These are phyloP conservation scores for Leptosomus discolor DNA, from an alignment of 2,113 vertebrate genomes.

Conservation along the genomic window DNA sequence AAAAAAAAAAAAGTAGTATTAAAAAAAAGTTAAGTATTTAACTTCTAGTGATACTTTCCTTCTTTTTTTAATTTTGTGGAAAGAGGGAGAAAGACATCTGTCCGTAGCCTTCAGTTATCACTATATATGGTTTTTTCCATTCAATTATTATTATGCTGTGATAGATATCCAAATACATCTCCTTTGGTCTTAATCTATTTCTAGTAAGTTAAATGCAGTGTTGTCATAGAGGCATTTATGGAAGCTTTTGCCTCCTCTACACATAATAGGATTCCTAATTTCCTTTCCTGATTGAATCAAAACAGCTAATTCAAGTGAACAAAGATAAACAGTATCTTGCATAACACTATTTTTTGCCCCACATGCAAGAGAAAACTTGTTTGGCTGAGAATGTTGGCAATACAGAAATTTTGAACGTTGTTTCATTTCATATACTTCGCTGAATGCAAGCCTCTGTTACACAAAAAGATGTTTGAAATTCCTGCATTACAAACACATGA, in stretches of 20 bases:
- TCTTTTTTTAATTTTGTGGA: background rate
- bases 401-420: accelerated
- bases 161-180: background rate
- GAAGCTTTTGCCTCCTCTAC: background rate
- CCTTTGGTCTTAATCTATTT: background rate
- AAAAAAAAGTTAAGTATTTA: too few relatives aligned
- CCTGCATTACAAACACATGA: accelerated
- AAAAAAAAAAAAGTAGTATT: too few relatives aligned
- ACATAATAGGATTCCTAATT: background rate
- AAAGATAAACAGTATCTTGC: background rate
- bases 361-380: background rate
- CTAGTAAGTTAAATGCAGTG: background rate
- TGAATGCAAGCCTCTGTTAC: background rate
- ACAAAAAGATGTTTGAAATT: background rate
- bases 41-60: background rate
- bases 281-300: background rate
- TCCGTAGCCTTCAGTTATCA: background rate
- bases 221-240: background rate
- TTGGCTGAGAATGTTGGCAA: background rate
- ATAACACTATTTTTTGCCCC: background rate
- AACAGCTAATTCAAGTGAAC: background rate
- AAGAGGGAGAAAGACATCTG: background rate
- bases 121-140: background rate
- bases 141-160: background rate
- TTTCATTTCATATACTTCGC: background rate